phyloP scores from a whole-genome alignment of 2,113 vertebrate species.

The Xenopus borealis region DNA sequence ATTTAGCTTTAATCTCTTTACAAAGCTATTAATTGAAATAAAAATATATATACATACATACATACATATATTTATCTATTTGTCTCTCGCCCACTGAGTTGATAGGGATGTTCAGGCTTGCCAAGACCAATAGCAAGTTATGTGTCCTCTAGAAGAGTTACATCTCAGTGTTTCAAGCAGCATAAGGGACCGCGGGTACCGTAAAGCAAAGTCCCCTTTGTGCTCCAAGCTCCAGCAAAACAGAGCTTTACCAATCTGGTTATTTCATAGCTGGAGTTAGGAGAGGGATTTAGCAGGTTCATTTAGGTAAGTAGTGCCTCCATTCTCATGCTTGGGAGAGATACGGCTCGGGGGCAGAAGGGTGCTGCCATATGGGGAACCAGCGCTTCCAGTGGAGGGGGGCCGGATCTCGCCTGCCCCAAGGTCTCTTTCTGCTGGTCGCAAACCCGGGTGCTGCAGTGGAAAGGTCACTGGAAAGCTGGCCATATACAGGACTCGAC shows the following conservation, averaged over 20 bases:
- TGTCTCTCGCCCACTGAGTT: constrained; percentile 6
- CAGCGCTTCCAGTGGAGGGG: constrained; percentile 72
- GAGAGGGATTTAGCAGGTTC: constrained; percentile 76
- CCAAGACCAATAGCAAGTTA: background rate
- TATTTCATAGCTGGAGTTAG: constrained; percentile 56
- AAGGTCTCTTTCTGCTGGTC: constrained; percentile 68
- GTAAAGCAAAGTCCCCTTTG: constrained; percentile 22
- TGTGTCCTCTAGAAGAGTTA: constrained; percentile 3
- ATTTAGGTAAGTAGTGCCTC: constrained; percentile 57
- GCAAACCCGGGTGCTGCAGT: constrained; percentile 74
- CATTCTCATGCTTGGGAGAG: constrained; percentile 87
- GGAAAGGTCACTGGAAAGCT: constrained; percentile 89
- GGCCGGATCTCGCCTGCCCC: constrained; percentile 66
- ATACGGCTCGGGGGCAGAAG: constrained; percentile 63
- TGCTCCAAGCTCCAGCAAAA: constrained; percentile 13
- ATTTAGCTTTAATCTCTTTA: constrained; percentile 57
- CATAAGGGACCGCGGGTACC: constrained; percentile 12
- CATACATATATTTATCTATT: constrained; percentile 26
- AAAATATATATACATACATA: constrained; percentile 48
- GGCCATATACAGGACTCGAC: constrained; percentile 90
- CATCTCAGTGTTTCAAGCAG: constrained; percentile 31
- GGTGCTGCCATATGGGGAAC: constrained; percentile 70
- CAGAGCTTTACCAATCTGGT: background rate
- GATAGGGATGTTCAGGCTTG: background rate
- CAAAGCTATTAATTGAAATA: constrained; percentile 49